Base-by-base conservation (phyloP, 1,140 invertebrate species). In the Panagrolaimus sp. region DNA sequence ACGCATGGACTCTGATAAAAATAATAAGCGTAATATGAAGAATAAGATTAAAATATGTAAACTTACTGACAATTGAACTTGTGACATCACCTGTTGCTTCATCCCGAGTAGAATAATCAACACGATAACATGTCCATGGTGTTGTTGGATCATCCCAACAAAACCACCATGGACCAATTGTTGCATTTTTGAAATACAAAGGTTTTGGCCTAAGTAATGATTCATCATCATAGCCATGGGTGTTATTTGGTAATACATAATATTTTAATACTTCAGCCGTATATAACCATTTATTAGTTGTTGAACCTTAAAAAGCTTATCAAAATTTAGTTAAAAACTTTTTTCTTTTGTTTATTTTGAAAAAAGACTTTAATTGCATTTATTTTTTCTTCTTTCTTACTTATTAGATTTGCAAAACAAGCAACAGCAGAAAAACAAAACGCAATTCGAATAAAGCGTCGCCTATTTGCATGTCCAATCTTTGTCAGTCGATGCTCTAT, bases 61-160 rank as follows among this genome's bases (percentile, higher is more conserved):
- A 57, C 2, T 57, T 57, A 57, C n/a, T 57, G 70, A 81, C 81
- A 31, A 82, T 75, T n/a, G 73, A 69, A 27, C 73, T 82, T 9
- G 80, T 83, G 9, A 82, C 77, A 71, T 82, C 80, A 61, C 75
- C 70, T 20, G 80, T 68, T 16, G 64, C 25, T n/a, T 73, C 72
- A 42, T 73, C 72, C 43, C 74, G 73, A 1, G 65, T 44, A 27
- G 77, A 65, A 51, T 80, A 73, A 46, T 79, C 70, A 9, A 82
- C 66, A 23, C 73, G 46, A 23, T 72, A 66, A 57, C 80, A 82
- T 45, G 80, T 75, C n/a, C 73, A 80, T 11, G 66, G 67, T 20
- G 81, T 82, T 25, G 78, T 43, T 1, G 80, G 80, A 70, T 82
- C 80, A 4, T 77, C 57, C 79, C 79, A 82, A 70, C 80, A 82